Conservation (phyloP, 2,797 vertebrate species). For the Trichosurus vulpecula region DNA sequence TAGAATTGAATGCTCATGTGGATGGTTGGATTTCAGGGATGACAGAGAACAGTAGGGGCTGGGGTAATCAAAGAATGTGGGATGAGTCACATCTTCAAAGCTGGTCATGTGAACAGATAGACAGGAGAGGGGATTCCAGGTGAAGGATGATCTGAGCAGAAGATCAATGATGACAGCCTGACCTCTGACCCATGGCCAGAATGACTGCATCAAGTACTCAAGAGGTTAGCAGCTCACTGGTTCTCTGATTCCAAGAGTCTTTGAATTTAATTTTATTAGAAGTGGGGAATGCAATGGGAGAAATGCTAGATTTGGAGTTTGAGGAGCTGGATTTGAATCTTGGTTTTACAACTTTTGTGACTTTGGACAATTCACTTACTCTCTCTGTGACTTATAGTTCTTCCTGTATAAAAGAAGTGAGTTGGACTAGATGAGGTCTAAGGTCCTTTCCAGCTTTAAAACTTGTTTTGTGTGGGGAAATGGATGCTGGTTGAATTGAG, state of each 20-base stretch:
- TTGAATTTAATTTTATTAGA: too few species aligned
- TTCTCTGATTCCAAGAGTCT: neutral
- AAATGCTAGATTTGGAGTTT: neutral
- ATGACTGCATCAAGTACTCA: neutral
- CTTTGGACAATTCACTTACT: neutral
- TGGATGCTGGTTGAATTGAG: neutral
- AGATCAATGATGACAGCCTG: neutral
- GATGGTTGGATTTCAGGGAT: neutral
- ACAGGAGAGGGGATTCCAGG: constrained; percentile 5
- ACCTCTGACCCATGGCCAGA: neutral
- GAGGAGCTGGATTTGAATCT: neutral
- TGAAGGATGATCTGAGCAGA: neutral
- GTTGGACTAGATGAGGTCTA: neutral
- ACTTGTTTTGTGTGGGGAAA: neutral
- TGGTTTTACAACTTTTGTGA: neutral
- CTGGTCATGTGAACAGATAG: neutral
- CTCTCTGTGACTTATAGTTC: neutral
- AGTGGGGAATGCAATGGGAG: neutral
- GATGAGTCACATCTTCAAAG: neutral
- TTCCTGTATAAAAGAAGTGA: neutral
- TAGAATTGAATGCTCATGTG: too few species aligned
- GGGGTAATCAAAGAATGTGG: neutral
- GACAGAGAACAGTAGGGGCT: too few species aligned
- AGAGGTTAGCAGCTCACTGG: neutral
- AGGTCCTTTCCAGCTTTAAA: neutral